Evolutionary conservation across 2,797 vertebrate species (phyloP).

Genomic region (Tragopan temminckii): DNA sequence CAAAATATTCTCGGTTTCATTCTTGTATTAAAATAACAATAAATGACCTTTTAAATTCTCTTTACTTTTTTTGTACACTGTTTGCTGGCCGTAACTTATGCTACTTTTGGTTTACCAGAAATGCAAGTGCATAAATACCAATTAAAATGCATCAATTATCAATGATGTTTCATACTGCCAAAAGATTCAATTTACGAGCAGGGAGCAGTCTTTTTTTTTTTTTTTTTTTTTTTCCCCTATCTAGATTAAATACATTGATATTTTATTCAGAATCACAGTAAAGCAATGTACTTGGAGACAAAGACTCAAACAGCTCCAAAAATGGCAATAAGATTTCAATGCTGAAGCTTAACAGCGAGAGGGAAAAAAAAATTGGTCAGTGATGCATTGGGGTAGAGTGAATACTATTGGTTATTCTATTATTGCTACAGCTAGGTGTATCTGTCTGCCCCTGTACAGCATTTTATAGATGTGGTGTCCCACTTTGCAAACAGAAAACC

Average conservation of each 20-base stretch:
- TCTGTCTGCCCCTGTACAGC: too few species aligned
- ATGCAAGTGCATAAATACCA: constrained; percentile 38
- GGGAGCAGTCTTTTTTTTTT: background rate
- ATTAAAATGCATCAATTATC: constrained; percentile 57
- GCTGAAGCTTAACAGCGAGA: background rate
- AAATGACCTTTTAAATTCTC: constrained; percentile 45
- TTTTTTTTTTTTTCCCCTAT: background rate
- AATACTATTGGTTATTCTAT: background rate
- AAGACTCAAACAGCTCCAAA: background rate
- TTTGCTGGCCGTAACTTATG: constrained; percentile 36
- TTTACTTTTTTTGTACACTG: constrained; percentile 19
- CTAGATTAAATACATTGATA: background rate
- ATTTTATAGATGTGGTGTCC: background rate
- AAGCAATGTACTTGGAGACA: background rate
- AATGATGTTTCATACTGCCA: constrained; percentile 1
- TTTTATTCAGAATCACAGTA: constrained; percentile 28
- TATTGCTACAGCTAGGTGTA: background rate
- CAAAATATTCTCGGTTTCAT: constrained; percentile 37
- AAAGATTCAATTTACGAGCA: constrained; percentile 37
- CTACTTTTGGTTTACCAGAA: constrained; percentile 37
- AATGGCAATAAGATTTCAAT: background rate
- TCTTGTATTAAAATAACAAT: constrained; percentile 58
- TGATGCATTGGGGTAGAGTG: background rate
- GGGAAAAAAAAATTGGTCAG: background rate
- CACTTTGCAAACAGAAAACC: background rate